Evolutionary conservation across 1,140 invertebrate species (phyloP).

Genomic region (Heliconius nattereri): DNA sequence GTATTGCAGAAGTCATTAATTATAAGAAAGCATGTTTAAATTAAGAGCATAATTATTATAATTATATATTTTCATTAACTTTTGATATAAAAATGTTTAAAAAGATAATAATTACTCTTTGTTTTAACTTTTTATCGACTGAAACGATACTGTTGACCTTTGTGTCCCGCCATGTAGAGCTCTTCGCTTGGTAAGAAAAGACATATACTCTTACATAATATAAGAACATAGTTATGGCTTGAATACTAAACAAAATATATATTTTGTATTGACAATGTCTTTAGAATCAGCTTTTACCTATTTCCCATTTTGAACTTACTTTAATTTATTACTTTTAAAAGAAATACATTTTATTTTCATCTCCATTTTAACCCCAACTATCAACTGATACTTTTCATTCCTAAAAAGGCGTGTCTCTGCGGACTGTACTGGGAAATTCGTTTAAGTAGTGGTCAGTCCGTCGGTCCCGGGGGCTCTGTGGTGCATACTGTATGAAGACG

Average conservation of each 20-base stretch:
- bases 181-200: too few relatives aligned
- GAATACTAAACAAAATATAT: too few relatives aligned
- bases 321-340: too few relatives aligned
- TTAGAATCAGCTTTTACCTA: too few relatives aligned
- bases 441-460: slow-evolving; percentile 54
- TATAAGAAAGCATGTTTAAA: neutral
- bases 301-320: too few relatives aligned
- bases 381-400: neutral
- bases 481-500: slow-evolving; percentile 73
- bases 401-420: slow-evolving; percentile 8
- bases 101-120: neutral
- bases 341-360: neutral
- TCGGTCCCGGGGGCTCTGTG: slow-evolving; percentile 53
- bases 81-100: neutral
- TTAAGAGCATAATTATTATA: neutral
- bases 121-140: neutral
- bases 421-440: slow-evolving; percentile 26
- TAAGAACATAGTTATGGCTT: too few relatives aligned
- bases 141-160: neutral
- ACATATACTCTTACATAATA: too few relatives aligned
- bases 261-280: too few relatives aligned
- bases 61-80: neutral
- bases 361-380: neutral
- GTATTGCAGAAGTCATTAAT: too few relatives aligned
- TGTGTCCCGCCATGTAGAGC: too few relatives aligned